Evolutionary conservation across 2,113 vertebrate genomes (phyloP), one percentile per base, ranked within the genome.

Genomic region (Ornithorhynchus anatinus): DNA sequence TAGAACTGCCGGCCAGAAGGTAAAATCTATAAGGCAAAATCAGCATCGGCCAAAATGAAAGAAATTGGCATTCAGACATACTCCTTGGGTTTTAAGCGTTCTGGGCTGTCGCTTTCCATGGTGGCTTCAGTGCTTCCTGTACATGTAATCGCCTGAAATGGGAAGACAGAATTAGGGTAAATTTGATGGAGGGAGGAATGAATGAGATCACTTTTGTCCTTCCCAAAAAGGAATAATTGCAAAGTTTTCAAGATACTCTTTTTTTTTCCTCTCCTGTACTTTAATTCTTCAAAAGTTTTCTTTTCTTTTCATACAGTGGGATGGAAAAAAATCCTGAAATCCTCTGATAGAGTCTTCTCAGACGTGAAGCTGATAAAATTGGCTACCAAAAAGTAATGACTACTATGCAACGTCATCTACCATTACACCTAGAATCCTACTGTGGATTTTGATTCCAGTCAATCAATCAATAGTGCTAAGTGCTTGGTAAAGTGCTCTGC

Each of bases 71-170:
- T 29, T 27, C 66, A 37, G 70, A 84, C 79, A 23, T 85, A 87
- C 85, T 20, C 35, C 54, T 77, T 74, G 77, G 79, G 72, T 75
- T 25, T 76, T 67, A 44, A 40, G 33, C 20, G 48, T 8, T 32
- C 36, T 42, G 20, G 44, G 38, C 31, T 35, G 31, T 59, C 57
- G 29, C 31, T 32, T 36, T 79, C 62, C 19, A 19, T 20, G 29
- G 40, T 50, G 27, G 13, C 37, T 10, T 54, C 77, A 58, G 13
- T 61, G 52, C 77, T 6, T 78, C 77, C 67, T 9, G 29, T 61
- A 75, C 64, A 68, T 23, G 23, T 39, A 76, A 42, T 33, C 31
- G 79, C 31, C 82, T 84, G 58, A 71, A 82, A 68, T 40, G 27
- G 40, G 39, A 75, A 87, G 37, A 60, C 61, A 72, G 68, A 60